Evolutionary conservation across 2,888 invertebrate genomes (phyloP).

Genomic region (Prenolepis imparis): DNA sequence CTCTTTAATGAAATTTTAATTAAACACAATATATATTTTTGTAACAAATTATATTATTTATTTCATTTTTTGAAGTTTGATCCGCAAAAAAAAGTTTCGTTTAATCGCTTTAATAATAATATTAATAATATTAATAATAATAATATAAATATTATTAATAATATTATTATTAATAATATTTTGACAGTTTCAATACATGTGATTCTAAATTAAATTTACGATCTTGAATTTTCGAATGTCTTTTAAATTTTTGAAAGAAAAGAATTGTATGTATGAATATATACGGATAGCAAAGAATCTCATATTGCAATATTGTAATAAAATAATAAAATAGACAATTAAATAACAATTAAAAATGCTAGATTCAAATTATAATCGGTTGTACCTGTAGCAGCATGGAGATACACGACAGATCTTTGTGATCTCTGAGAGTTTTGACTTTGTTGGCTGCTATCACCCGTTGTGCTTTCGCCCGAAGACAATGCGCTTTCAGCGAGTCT

Average conservation of each 20-base stretch:
- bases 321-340: neutral
- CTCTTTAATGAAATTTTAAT: neutral
- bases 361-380: neutral
- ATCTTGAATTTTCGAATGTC: neutral
- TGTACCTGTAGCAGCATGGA: conserved; percentile 93
- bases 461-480: conserved; percentile 86
- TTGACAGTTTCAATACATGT: neutral
- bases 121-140: neutral
- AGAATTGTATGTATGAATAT: neutral
- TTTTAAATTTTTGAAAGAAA: neutral
- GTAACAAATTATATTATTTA: neutral
- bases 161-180: neutral
- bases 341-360: neutral
- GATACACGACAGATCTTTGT: conserved; percentile 93
- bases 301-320: neutral
- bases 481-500: conserved; percentile 84
- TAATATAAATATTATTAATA: neutral
- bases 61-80: neutral
- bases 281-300: neutral
- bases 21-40: neutral
- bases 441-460: conserved; percentile 90
- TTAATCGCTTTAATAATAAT: neutral
- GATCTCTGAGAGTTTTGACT: conserved; percentile 87
- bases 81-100: neutral
- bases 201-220: conserved; percentile 1